Evolutionary conservation across 1,140 invertebrate genomes (phyloP).

Genomic region (Solenopsis fugax): DNA sequence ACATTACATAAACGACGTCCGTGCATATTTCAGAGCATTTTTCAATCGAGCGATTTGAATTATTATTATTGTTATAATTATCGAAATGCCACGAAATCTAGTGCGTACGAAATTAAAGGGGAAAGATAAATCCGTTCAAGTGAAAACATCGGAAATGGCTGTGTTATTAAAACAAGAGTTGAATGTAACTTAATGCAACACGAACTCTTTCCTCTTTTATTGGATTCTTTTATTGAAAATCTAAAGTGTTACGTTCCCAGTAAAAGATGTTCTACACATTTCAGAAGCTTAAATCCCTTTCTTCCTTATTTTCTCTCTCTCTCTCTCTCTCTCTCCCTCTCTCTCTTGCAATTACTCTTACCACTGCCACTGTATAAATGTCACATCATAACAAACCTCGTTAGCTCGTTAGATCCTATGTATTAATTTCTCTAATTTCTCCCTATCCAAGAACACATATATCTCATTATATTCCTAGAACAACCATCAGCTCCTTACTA

Average conservation of each 20-base stretch:
- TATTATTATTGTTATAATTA: background rate
- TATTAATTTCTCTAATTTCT: conserved; percentile 33
- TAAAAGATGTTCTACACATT: conserved; percentile 9
- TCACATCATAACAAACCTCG: conserved; percentile 4
- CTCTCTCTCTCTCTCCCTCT: background rate
- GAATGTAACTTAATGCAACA: conserved; percentile 12
- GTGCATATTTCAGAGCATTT: background rate
- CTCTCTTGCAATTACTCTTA: background rate
- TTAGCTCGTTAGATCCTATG: background rate
- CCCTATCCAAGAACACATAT: background rate
- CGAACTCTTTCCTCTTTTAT: background rate
- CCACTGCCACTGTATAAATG: conserved; percentile 29
- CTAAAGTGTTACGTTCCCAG: conserved; percentile 1
- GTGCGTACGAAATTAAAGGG: background rate
- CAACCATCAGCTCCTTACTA: background rate
- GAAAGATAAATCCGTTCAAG: background rate
- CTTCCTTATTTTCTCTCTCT: background rate
- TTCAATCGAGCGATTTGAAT: background rate
- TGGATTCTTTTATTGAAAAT: conserved; percentile 38
- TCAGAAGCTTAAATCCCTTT: conserved; percentile 13
- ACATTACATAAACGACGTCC: background rate
- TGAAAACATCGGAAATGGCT: background rate
- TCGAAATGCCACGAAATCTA: background rate
- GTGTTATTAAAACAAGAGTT: background rate
- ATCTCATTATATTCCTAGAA: background rate